Evolutionary conservation across 1,140 invertebrate genomes (phyloP).

Genomic region (Bombus pascuorum): DNA sequence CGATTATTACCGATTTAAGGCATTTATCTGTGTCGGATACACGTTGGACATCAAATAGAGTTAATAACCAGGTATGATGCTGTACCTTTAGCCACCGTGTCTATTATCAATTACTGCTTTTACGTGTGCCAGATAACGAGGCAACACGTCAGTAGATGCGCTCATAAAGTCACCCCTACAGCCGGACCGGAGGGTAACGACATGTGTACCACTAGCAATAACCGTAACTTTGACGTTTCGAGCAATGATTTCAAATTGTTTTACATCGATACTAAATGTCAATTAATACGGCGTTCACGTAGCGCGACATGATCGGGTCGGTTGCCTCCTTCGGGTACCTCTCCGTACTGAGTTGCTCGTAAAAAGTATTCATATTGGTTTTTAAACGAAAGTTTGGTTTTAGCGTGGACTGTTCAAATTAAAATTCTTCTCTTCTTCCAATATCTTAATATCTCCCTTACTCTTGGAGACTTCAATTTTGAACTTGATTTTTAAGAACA

Average conservation of each 20-base stretch:
- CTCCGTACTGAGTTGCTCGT: too few species aligned
- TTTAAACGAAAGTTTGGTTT: background rate
- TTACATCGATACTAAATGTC: slow-evolving; percentile 68
- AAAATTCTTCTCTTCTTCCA: background rate
- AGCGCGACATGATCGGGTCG: background rate
- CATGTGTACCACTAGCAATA: slow-evolving; percentile 63
- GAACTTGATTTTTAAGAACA: background rate
- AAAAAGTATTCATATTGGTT: background rate
- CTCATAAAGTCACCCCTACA: slow-evolving; percentile 41
- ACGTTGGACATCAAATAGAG: background rate
- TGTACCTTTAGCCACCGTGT: background rate
- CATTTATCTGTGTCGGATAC: background rate
- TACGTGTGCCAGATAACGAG: slow-evolving; percentile 13
- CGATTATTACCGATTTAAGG: background rate
- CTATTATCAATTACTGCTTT: slow-evolving; percentile 51
- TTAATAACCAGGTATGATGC: background rate
- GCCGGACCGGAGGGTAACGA: slow-evolving; percentile 11
- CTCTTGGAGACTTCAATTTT: too few species aligned
- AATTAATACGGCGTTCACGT: slow-evolving; percentile 35
- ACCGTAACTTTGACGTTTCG: slow-evolving; percentile 58
- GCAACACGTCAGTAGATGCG: background rate
- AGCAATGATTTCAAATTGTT: slow-evolving; percentile 68
- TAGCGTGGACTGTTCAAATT: background rate
- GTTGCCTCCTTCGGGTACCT: background rate
- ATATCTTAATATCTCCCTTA: background rate